Percentiles rank a stretch among this genome's conserved stretches.
Evolutionary conservation across 2,113 vertebrate genomes (phyloP).

Genomic region (Penelope pileata): DNA sequence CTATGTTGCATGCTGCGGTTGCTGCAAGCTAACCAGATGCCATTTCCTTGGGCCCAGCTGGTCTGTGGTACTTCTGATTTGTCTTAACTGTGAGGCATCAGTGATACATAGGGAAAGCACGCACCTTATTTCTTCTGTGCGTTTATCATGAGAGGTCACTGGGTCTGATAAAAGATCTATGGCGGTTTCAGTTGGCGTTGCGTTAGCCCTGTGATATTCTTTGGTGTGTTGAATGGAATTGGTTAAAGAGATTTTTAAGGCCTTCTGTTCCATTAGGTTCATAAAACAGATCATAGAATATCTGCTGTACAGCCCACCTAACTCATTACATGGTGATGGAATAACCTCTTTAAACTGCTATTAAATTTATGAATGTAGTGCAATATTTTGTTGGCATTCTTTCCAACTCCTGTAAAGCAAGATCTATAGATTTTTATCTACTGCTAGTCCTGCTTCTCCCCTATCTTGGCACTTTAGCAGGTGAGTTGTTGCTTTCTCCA

Average conservation of each 20-base stretch:
- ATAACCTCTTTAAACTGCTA: background rate
- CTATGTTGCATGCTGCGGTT: background rate
- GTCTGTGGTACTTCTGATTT: background rate
- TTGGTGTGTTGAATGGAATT: background rate
- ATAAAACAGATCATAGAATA: background rate
- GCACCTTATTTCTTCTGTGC: background rate
- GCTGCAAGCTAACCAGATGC: too few species aligned
- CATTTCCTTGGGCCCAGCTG: background rate
- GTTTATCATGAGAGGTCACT: background rate
- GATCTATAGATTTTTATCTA: background rate
- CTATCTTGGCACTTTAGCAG: background rate
- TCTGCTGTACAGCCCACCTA: background rate
- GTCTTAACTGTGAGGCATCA: background rate
- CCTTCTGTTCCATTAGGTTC: background rate
- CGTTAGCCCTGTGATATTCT: background rate
- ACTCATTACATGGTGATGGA: background rate
- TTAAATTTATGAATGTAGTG: background rate
- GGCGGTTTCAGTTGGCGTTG: background rate
- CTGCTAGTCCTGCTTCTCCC: background rate
- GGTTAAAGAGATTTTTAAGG: background rate
- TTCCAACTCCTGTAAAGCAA: background rate
- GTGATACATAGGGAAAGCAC: background rate
- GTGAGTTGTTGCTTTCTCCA: rapidly evolving
- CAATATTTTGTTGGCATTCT: background rate
- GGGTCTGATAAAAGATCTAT: background rate